Conservation (phyloP, 1,140 invertebrate genomes). For the Drosophila ogumai region DNA sequence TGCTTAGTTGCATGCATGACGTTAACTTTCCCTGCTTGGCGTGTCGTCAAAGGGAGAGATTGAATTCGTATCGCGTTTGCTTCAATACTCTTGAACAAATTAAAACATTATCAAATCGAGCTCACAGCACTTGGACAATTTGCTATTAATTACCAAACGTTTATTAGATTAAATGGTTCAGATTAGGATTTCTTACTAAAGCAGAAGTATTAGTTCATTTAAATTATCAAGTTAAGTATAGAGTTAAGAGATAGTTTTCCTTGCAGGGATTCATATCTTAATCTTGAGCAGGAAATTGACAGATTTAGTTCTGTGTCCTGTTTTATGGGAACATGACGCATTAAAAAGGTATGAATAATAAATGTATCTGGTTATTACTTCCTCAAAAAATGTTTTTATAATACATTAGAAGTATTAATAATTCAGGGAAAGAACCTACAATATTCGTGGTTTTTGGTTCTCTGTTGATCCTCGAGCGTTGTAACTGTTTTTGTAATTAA, state of each 20-base stretch:
- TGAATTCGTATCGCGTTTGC: slow-evolving; percentile 4
- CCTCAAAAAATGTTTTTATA: too few species aligned
- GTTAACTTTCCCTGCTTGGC: background rate
- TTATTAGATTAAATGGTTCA: background rate
- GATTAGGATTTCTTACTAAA: background rate
- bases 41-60: background rate
- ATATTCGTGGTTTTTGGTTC: background rate
- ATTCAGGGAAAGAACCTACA: slow-evolving; percentile 4
- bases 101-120: background rate
- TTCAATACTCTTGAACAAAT: background rate
- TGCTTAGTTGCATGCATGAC: slow-evolving; percentile 24
- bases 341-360: too few species aligned
- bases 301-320: background rate
- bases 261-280: background rate
- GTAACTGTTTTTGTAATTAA: slow-evolving; percentile 18
- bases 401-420: background rate
- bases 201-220: background rate
- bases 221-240: background rate
- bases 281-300: background rate
- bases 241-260: background rate
- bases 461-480: background rate
- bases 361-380: too few species aligned
- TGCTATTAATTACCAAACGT: background rate
- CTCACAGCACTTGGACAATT: background rate
- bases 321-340: background rate